Evolutionary conservation across 1,140 invertebrate species (phyloP), one percentile per base, ranked within the genome.

Genomic region (Eurosta solidaginis): DNA sequence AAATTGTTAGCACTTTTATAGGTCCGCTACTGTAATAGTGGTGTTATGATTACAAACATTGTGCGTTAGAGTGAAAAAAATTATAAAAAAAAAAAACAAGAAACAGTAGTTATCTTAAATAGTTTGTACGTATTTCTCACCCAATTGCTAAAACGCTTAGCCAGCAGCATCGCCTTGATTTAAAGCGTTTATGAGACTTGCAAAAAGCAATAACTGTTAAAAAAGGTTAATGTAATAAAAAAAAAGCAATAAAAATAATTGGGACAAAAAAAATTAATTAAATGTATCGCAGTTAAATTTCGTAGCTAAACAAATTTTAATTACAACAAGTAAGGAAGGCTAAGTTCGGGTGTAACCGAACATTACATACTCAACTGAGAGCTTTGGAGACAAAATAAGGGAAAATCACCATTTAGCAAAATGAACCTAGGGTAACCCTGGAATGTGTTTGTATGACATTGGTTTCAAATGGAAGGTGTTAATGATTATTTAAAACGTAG

Each of bases 121-220:
- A n/a, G n/a, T n/a, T n/a, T n/a, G n/a, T n/a, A n/a, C n/a, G n/a
- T n/a, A n/a, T 59, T 68, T 68, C 59, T 17, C 59, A 40, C 59
- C 17, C 59, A 36, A 68, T 68, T 68, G 59, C 40, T 33, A 40
- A 40, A 29, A 14, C 22, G 33, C 27, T 40, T 40, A n/a, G 5
- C 59, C n/a, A n/a, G n/a, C n/a, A 33, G 40, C 33, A 36, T 40
- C n/a, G 22, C 59, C 59, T 68, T 68, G 59, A 68, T 63, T 63
- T 40, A 7, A n/a, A n/a, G 14, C 17, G 6, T 27, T 63, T n/a
- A 36, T 7, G 59, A 22, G 33, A 33, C n/a, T 0, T n/a, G 59
- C 59, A 68, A 25, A 49, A 10, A 49, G n/a, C 12, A 49, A 49
- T 17, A 17, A 40, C 20, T 68, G 33, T 20, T 29, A 68, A 68